Conservation (phyloP, 2,888 invertebrate genomes). For the Priocnemis perturbator region DNA sequence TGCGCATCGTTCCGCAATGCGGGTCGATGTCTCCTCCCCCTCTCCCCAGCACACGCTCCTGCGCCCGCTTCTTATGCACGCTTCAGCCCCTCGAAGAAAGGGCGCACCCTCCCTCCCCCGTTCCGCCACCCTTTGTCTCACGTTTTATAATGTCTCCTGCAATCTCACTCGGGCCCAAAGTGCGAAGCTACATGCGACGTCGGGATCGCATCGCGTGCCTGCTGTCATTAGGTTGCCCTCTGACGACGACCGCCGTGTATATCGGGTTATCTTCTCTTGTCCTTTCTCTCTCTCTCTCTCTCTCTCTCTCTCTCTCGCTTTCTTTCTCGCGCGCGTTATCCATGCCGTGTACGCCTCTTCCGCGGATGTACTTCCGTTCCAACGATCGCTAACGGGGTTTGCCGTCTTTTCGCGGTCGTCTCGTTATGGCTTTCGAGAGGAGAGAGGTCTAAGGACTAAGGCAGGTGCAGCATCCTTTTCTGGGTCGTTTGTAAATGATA, state of each 20-base stretch:
- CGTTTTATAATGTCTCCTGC: constrained; percentile 45
- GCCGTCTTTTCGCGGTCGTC: too few relatives aligned
- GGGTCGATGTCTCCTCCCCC: constrained; percentile 47
- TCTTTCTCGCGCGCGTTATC: not conserved
- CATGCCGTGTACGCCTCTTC: too few relatives aligned
- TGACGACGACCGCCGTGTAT: constrained; percentile 27
- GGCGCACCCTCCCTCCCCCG: constrained; percentile 4
- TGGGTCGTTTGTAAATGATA: too few relatives aligned
- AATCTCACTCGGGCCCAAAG: constrained; percentile 41
- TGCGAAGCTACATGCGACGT: constrained; percentile 51
- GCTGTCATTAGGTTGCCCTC: constrained; percentile 40
- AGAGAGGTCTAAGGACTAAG: too few relatives aligned
- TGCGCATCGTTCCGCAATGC: constrained; percentile 69
- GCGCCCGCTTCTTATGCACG: constrained; percentile 1
- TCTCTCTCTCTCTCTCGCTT: not conserved
- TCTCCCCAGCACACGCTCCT: not conserved
- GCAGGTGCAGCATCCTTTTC: too few relatives aligned
- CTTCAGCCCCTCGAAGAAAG: constrained; percentile 1
- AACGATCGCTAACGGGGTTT: too few relatives aligned
- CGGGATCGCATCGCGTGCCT: constrained; percentile 55
- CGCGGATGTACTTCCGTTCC: too few relatives aligned
- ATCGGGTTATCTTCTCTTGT: constrained; percentile 35
- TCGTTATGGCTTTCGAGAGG: too few relatives aligned
- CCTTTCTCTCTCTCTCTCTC: constrained; percentile 1
- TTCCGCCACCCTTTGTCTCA: constrained; percentile 34